A percentile compares a stretch with the other conserved stretches of the same genome.
Conservation (phyloP, 2,113 vertebrate genomes). For the Castor canadensis region DNA sequence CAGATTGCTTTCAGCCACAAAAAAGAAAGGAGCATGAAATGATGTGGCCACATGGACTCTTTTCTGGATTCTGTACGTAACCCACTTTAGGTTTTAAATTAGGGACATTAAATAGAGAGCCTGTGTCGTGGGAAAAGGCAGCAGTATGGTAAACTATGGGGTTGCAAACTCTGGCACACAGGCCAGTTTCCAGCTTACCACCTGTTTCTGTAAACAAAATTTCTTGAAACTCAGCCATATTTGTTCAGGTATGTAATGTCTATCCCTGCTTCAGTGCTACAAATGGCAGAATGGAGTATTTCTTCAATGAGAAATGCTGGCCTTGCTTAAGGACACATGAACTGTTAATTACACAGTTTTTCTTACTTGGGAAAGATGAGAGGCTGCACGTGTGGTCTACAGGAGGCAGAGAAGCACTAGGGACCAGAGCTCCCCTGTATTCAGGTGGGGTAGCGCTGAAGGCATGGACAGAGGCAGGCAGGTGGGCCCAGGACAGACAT, state of each 20-base stretch:
- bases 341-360: background rate
- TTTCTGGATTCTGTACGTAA: background rate
- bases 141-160: background rate
- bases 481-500: background rate
- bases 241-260: background rate
- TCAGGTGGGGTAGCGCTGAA: background rate
- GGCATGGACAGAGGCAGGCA: background rate
- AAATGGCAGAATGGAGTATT: background rate
- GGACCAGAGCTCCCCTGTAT: background rate
- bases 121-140: background rate
- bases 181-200: background rate
- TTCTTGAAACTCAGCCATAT: background rate
- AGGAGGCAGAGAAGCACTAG: background rate
- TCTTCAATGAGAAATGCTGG: background rate
- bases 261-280: background rate
- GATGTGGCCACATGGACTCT: background rate
- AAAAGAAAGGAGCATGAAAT: background rate
- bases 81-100: background rate
- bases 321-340: background rate
- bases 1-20: background rate
- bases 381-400: background rate
- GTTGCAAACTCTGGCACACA: background rate
- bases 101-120: background rate
- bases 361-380: background rate
- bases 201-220: slow-evolving; percentile 39